Percentiles rank a stretch among this genome's conserved stretches.
These are phyloP conservation scores for Cotesia chilonis DNA, from an alignment of 1,140 invertebrate species.

Conservation along the genomic window DNA sequence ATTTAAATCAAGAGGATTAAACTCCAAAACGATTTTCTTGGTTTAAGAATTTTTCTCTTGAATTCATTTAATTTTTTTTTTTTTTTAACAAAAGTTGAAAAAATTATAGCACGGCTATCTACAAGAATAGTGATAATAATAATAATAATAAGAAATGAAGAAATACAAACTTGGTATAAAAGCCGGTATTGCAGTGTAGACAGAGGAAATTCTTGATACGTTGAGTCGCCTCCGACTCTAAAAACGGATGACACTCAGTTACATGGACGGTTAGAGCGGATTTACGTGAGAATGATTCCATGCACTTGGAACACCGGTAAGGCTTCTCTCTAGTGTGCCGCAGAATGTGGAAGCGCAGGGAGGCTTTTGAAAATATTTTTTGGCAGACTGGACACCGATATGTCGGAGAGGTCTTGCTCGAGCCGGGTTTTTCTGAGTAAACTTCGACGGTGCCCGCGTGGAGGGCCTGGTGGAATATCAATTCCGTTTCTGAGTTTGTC, in stretches of 20 bases:
- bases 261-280: slow-evolving; percentile 65
- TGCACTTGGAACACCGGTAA: slow-evolving; percentile 72
- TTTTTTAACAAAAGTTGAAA: too few relatives aligned
- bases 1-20: too few relatives aligned
- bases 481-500: slow-evolving; percentile 67
- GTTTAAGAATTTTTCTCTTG: too few relatives aligned
- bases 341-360: slow-evolving; percentile 75
- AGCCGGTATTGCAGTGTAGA: slow-evolving; percentile 69
- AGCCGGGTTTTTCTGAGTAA: slow-evolving; percentile 53
- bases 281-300: slow-evolving; percentile 72
- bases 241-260: slow-evolving; percentile 43
- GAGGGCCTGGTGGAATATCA: slow-evolving; percentile 73
- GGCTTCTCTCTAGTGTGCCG: slow-evolving; percentile 83
- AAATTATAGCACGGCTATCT: too few relatives aligned
- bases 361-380: slow-evolving; percentile 74
- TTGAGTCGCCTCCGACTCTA: slow-evolving; percentile 17
- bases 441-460: slow-evolving; percentile 64
- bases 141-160: not conserved
- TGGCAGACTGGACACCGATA: slow-evolving; percentile 75
- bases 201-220: slow-evolving; percentile 64
- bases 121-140: too few relatives aligned
- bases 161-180: slow-evolving; percentile 71
- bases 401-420: slow-evolving; percentile 59
- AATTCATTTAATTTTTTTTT: too few relatives aligned
- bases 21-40: too few relatives aligned